Percentiles rank a stretch among this genome's conserved stretches.
phyloP scores from a whole-genome alignment of 2,888 invertebrate genomes.

The Megastigmus dorsalis region DNA sequence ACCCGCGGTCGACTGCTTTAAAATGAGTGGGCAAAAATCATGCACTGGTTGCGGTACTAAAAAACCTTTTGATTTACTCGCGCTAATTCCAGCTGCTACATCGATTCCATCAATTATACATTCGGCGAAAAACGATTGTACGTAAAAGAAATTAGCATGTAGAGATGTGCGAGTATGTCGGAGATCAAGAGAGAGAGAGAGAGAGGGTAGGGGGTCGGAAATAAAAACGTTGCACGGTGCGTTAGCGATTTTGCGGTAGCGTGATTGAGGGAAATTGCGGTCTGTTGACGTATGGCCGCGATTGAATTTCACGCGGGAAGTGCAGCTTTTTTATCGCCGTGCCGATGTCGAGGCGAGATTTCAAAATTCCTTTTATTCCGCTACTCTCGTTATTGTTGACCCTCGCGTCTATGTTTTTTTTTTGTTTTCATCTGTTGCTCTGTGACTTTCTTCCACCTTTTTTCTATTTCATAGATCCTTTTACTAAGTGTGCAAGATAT shows the following conservation, averaged over 20 bases:
- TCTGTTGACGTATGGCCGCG: constrained; percentile 38
- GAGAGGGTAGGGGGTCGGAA: background rate
- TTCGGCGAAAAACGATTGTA: background rate
- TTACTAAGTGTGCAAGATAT: too few relatives aligned
- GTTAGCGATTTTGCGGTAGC: constrained; percentile 17
- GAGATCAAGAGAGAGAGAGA: background rate
- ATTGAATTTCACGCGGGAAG: constrained; percentile 45
- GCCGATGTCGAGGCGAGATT: background rate
- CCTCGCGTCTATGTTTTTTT: constrained; percentile 5
- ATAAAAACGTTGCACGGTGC: background rate
- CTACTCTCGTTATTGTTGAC: too few relatives aligned
- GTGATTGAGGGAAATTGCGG: constrained; percentile 47
- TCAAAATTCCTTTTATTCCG: constrained; percentile 27
- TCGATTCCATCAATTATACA: constrained; percentile 27
- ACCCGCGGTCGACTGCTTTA: too few relatives aligned
- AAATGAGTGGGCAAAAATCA: too few relatives aligned
- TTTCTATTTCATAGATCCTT: too few relatives aligned
- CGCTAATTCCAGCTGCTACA: too few relatives aligned
- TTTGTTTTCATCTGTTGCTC: constrained; percentile 11
- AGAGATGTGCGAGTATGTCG: background rate
- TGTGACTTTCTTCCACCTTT: background rate
- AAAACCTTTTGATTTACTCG: constrained; percentile 17
- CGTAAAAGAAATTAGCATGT: constrained; percentile 11
- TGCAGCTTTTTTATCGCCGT: too few relatives aligned
- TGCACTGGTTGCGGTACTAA: too few relatives aligned